Conservation (phyloP, 2,113 vertebrate genomes). For the Malurus melanocephalus region DNA sequence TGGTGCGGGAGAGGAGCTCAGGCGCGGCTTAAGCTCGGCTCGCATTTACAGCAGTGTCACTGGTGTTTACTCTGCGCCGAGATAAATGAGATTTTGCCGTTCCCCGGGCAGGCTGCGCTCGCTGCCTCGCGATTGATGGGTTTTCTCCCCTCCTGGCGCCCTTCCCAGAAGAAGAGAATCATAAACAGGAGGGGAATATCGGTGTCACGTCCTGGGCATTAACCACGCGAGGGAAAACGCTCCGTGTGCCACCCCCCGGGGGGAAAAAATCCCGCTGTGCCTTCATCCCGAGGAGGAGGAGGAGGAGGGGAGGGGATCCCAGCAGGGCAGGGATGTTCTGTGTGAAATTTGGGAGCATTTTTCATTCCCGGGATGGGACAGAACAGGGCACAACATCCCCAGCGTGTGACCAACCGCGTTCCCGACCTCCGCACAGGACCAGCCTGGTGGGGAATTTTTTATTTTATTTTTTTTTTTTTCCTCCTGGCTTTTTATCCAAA, state of each 20-base stretch:
- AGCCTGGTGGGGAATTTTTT: neutral
- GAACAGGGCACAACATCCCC: neutral
- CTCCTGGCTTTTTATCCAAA: neutral
- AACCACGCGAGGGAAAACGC: neutral
- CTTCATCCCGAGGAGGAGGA: neutral
- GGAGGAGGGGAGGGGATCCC: neutral
- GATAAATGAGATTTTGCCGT: slow-evolving; percentile 47
- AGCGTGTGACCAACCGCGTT: fast-evolving
- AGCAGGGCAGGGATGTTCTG: neutral
- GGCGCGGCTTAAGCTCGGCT: neutral
- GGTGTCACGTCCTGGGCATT: slow-evolving; percentile 40
- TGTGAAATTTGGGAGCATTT: neutral
- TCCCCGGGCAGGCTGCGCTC: slow-evolving; percentile 4
- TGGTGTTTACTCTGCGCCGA: slow-evolving; percentile 57
- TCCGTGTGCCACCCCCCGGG: fast-evolving
- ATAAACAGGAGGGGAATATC: slow-evolving; percentile 58
- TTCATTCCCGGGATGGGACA: neutral
- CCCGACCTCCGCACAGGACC: neutral
- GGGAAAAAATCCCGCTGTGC: fast-evolving
- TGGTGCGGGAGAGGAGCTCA: neutral
- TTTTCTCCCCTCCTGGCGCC: slow-evolving; percentile 52
- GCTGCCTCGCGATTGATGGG: slow-evolving; percentile 42
- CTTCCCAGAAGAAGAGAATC: slow-evolving; percentile 52
- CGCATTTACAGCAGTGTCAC: slow-evolving; percentile 35
- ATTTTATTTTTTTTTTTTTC: too few relatives aligned